Evolutionary conservation across 2,888 invertebrate species (phyloP).

Genomic region (Tupiocoris notatus): DNA sequence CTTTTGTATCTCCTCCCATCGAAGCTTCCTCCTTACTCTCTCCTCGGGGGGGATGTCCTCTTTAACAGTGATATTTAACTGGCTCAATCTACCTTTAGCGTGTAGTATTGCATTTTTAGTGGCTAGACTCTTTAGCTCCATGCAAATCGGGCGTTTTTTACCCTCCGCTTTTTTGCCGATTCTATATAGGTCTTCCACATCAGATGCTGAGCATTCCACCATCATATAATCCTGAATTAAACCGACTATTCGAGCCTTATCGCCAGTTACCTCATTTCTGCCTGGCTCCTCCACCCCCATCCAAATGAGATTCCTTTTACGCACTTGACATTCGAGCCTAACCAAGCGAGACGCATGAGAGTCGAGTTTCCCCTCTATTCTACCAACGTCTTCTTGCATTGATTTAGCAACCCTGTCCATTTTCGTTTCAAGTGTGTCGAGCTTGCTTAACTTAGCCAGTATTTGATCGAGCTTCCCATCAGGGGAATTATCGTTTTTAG

Average conservation of each 20-base stretch:
- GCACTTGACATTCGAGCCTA: background rate
- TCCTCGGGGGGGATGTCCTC: constrained; percentile 26
- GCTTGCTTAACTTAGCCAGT: background rate
- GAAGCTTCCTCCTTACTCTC: constrained; percentile 5
- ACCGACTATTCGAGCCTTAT: background rate
- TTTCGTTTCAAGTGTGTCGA: background rate
- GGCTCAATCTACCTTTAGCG: background rate
- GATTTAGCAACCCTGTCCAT: background rate
- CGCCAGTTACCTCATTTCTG: background rate
- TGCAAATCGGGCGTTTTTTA: background rate
- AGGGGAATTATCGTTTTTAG: background rate
- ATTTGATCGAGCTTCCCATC: background rate
- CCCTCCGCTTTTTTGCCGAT: background rate
- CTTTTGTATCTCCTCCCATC: background rate
- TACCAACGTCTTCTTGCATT: background rate
- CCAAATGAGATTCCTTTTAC: background rate
- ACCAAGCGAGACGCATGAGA: background rate
- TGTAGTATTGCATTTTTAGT: background rate
- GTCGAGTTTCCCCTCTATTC: background rate
- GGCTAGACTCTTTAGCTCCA: background rate
- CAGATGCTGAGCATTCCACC: background rate
- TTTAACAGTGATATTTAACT: background rate
- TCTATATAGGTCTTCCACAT: background rate
- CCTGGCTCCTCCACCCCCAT: background rate
- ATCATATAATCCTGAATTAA: background rate